A percentile compares a stretch with the other conserved stretches of the same genome.
Conservation (phyloP, 2,888 invertebrate genomes). For the Synergus umbraculus region DNA sequence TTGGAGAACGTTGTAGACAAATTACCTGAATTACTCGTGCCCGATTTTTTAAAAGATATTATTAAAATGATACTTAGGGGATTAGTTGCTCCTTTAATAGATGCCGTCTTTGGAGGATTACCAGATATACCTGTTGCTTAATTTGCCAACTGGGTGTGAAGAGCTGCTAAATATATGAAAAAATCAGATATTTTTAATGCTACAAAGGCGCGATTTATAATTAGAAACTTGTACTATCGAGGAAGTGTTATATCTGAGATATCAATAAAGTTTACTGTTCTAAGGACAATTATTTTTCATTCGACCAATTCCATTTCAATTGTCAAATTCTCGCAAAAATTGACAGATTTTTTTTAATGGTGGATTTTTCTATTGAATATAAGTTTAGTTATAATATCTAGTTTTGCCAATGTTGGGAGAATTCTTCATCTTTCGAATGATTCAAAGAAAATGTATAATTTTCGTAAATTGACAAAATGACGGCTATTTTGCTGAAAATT, state of each 20-base stretch:
- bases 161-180: neutral
- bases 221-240: neutral
- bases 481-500: too few species aligned
- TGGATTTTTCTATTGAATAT: too few species aligned
- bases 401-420: too few species aligned
- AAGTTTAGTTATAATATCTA: too few species aligned
- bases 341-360: too few species aligned
- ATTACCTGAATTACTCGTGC: constrained; percentile 51
- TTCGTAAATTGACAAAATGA: too few species aligned
- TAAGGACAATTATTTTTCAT: neutral
- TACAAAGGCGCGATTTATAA: neutral
- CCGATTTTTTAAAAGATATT: constrained; percentile 38
- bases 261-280: neutral
- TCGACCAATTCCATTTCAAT: neutral
- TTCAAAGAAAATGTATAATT: too few species aligned
- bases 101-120: constrained; percentile 56
- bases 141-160: neutral
- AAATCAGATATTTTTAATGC: neutral
- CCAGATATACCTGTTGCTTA: neutral
- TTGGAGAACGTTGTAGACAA: constrained; percentile 42
- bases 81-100: constrained; percentile 47
- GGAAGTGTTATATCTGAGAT: neutral
- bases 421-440: too few species aligned
- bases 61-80: constrained; percentile 29
- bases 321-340: too few species aligned